phyloP scores from a whole-genome alignment of 1,140 invertebrate species.

The Philotrypesis tridentata region DNA sequence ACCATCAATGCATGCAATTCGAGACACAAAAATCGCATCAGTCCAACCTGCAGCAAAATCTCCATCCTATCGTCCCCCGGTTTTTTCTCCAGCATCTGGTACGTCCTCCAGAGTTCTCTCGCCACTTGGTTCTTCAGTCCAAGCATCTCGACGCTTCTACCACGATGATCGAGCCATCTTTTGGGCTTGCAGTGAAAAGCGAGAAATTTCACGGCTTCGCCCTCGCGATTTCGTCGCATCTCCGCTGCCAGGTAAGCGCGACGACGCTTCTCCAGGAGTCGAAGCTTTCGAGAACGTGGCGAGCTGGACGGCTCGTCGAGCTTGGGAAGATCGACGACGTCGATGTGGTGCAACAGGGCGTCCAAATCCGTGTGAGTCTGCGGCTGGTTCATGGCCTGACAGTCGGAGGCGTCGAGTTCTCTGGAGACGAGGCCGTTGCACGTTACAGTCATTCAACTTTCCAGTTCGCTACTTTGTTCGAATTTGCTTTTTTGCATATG shows the following conservation, averaged over 20 bases:
- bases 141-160: constrained; percentile 77
- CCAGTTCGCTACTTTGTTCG: too few relatives aligned
- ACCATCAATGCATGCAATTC: too few relatives aligned
- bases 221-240: not conserved
- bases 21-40: too few relatives aligned
- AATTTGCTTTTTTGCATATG: too few relatives aligned
- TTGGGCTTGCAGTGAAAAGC: constrained; percentile 77
- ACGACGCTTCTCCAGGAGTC: not conserved
- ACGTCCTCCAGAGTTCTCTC: constrained; percentile 76
- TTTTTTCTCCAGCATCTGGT: constrained; percentile 64
- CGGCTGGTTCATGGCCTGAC: not conserved
- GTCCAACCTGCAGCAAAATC: not conserved
- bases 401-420: not conserved
- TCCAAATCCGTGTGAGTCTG: not conserved
- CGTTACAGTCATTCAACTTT: too few relatives aligned
- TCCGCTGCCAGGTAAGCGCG: not conserved
- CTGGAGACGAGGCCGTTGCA: not conserved
- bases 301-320: not conserved
- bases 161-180: constrained; percentile 77
- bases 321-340: not conserved
- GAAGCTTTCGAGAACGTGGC: not conserved
- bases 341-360: constrained; percentile 11
- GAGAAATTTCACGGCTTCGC: constrained; percentile 57
- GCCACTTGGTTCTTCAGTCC: constrained; percentile 80
- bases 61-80: not conserved